These are phyloP conservation scores for Leucosticte australis DNA, from an alignment of 2,113 vertebrate species.

Conservation along the genomic window DNA sequence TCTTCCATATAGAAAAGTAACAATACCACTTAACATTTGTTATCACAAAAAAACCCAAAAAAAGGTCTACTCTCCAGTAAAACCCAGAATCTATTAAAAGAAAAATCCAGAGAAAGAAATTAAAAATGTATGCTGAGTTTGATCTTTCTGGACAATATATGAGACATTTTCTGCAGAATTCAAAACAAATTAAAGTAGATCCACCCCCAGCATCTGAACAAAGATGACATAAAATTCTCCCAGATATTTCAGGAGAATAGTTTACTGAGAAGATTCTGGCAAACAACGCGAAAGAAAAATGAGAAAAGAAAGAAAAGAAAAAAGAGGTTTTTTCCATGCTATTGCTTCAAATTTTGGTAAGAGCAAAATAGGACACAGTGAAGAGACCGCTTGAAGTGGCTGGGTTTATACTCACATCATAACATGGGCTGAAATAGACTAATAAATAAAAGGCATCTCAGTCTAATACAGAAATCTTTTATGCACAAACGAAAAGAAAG, in stretches of 20 bases:
- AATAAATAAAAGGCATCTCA: neutral
- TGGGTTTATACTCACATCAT: neutral
- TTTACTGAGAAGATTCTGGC: neutral
- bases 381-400: accelerated
- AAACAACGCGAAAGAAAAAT: neutral
- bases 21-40: neutral
- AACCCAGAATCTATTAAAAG: neutral
- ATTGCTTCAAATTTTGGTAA: neutral
- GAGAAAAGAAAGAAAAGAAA: neutral
- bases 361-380: neutral
- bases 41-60: neutral
- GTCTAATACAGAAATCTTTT: neutral
- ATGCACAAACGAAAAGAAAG: neutral
- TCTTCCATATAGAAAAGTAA: neutral
- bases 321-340: accelerated
- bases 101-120: neutral
- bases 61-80: neutral
- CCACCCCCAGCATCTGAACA: accelerated
- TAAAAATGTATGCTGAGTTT: neutral
- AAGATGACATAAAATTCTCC: neutral
- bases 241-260: neutral
- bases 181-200: neutral
- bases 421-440: neutral
- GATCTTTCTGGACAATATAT: neutral
- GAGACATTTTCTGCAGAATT: neutral